A percentile compares a stretch with the other conserved stretches of the same genome.
Evolutionary conservation across 2,113 vertebrate species (phyloP).

Genomic region (Xenopus tropicalis): UCB_Xtro_10.0 CM004449.2:50707501-50708000

Average conservation of each 20-base stretch:
- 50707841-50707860: too few species aligned
- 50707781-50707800: not conserved
- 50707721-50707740: not conserved
- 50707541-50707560: too few species aligned
- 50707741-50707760: not conserved
- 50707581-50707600: not conserved
- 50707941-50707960: too few species aligned
- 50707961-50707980: too few species aligned
- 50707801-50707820: not conserved
- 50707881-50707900: too few species aligned
- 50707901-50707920: too few species aligned
- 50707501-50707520: too few species aligned
- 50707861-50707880: too few species aligned
- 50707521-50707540: too few species aligned
- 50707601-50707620: not conserved
- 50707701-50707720: not conserved
- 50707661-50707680: slow-evolving; percentile 13
- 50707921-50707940: too few species aligned
- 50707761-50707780: not conserved
- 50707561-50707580: too few species aligned
- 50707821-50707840: not conserved
- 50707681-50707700: slow-evolving; percentile 13
- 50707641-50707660: slow-evolving; percentile 10
- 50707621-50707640: not conserved
- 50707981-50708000: too few species aligned